These are phyloP conservation scores for Netelia melanura DNA, from an alignment of 2,888 invertebrate species.

Conservation along the genomic window DNA sequence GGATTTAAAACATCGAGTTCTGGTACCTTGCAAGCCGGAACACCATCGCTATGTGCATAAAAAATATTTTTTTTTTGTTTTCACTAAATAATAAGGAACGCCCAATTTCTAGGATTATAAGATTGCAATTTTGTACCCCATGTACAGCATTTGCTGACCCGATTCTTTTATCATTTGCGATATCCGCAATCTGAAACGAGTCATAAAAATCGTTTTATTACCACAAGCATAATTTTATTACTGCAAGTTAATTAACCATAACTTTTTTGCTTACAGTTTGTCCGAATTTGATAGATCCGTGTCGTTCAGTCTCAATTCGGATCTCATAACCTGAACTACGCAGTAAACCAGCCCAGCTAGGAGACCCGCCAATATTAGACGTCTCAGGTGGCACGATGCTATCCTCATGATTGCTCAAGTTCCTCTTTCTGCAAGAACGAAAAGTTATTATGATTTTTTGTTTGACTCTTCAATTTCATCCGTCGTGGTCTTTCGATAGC, in stretches of 20 bases:
- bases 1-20: constrained; percentile 89
- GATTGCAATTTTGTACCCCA: constrained; percentile 71
- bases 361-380: constrained; percentile 72
- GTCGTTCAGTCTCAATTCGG: constrained; percentile 73
- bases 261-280: constrained; percentile 76
- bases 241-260: not conserved
- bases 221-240: not conserved
- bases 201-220: not conserved
- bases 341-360: constrained; percentile 75
- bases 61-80: too few species aligned
- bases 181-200: constrained; percentile 77
- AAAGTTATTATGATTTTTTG: constrained; percentile 5
- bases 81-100: too few species aligned
- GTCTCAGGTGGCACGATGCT: constrained; percentile 76
- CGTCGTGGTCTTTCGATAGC: not conserved
- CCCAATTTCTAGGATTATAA: not conserved
- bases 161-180: constrained; percentile 80
- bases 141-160: constrained; percentile 70
- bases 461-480: not conserved
- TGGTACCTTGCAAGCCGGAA: constrained; percentile 88
- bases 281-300: constrained; percentile 75
- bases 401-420: constrained; percentile 76
- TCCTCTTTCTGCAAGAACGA: constrained; percentile 43
- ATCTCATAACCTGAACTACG: constrained; percentile 75
- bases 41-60: constrained; percentile 75